Evolutionary conservation across 2,888 invertebrate genomes (phyloP), one percentile per base, ranked within the genome.

Genomic region (Drosophila emarginata): DNA sequence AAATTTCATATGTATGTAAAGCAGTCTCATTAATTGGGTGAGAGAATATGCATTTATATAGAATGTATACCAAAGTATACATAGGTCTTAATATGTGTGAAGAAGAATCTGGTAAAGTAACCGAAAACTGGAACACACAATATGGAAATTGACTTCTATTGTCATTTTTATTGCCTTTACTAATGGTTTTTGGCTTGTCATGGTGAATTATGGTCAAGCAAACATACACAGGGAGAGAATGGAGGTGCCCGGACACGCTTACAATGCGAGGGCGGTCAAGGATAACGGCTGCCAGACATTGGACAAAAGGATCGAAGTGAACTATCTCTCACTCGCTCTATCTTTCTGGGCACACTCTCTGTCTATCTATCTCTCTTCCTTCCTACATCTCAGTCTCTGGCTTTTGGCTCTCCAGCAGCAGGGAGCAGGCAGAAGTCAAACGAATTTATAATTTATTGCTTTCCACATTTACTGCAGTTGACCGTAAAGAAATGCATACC

Each of bases 71-170:
- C 32, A 32, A 68, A 21, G 51, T 61, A 39, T 70, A 26, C 39
- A 39, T 39, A 52, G 54, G 54, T 26, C 64, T 58, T 62, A 58
- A 59, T 66, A 65, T 50, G 45, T 45, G 40, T 45, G 32, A 45
- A 65, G 67, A 86, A 53, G 65, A 71, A 83, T 81, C 59, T 78
- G 76, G 56, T 57, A 58, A 59, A 60, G 59, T 53, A 60, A 54
- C 67, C 72, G 61, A 74, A 72, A 74, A 68, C 72, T 74, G 74
- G 64, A 68, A 67, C 78, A 64, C 61, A 85, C 74, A 81, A 77
- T 81, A 88, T 83, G 83, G 83, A 83, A 83, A 83, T 83, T 83
- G 87, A 87, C 72, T 84, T 88, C 83, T 80, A 88, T 88, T 84
- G 83, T 84, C 87, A 81, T 81, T 84, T 84, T 84, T 88, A 85